Conservation (phyloP, 2,797 vertebrate species). For the Yasuhikotakia modesta region DNA sequence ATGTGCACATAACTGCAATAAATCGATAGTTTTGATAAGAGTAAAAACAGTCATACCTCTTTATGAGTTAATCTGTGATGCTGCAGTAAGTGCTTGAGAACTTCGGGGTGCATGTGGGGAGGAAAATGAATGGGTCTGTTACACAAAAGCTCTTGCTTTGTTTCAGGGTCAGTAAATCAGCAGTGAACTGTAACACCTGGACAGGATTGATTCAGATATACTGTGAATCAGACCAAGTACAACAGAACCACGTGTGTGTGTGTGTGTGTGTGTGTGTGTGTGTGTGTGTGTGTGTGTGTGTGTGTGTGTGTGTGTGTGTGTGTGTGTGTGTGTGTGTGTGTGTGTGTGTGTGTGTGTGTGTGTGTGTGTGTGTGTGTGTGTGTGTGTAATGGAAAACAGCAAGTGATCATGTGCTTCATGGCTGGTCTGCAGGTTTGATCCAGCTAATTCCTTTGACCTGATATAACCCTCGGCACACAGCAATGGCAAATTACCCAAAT, state of each 20-base stretch:
- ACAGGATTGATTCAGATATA: conserved; percentile 37
- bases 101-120: too few relatives aligned
- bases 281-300: too few relatives aligned
- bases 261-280: too few relatives aligned
- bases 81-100: neutral
- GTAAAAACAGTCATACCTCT: too few relatives aligned
- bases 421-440: neutral
- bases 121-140: conserved; percentile 50
- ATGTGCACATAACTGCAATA: too few relatives aligned
- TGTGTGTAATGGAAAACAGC: neutral
- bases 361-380: too few relatives aligned
- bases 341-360: too few relatives aligned
- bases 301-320: too few relatives aligned
- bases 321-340: too few relatives aligned
- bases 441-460: conserved; percentile 11
- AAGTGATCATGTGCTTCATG: conserved; percentile 12
- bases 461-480: conserved; percentile 15
- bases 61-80: neutral
- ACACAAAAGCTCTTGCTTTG: conserved; percentile 55
- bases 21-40: too few relatives aligned
- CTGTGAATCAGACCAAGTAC: neutral
- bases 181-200: conserved; percentile 47
- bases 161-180: conserved; percentile 18
- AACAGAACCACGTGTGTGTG: too few relatives aligned
- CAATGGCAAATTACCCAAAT: neutral